phyloP scores from a whole-genome alignment of 2,797 vertebrate genomes.

The Echiichthys vipera region DNA sequence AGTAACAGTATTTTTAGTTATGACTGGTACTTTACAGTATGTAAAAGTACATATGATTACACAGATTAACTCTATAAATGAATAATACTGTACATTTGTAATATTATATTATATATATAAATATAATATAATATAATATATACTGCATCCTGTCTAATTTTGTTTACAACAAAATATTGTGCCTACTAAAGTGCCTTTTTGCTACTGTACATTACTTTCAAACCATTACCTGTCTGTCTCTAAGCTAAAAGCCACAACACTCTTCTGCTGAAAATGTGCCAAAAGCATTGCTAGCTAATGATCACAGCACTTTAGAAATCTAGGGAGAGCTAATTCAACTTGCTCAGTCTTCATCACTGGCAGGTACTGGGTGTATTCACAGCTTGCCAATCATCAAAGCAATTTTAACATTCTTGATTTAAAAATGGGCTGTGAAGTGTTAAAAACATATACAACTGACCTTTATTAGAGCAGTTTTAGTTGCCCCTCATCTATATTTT shows the following conservation, averaged over 20 bases:
- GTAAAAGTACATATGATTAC: background rate
- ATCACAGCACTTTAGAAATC: conserved; percentile 55
- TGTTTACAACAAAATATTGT: too few relatives aligned
- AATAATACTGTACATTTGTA: background rate
- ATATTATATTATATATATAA: too few relatives aligned
- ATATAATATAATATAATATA: too few relatives aligned
- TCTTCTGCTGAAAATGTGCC: conserved; percentile 38
- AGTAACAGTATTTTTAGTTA: background rate
- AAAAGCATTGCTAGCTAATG: conserved; percentile 55
- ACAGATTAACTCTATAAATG: background rate
- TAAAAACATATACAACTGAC: background rate
- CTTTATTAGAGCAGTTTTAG: background rate
- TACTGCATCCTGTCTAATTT: too few relatives aligned
- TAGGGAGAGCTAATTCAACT: conserved; percentile 43
- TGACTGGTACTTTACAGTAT: background rate
- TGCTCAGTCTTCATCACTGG: conserved; percentile 37
- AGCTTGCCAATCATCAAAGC: conserved; percentile 18
- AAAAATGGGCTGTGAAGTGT: background rate
- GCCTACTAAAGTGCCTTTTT: background rate
- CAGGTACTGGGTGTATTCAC: conserved; percentile 21
- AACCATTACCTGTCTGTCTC: conserved; percentile 3
- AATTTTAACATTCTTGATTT: conserved; percentile 14
- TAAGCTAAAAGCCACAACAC: conserved; percentile 30
- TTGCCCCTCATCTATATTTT: background rate
- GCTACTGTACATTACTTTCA: background rate